These are phyloP conservation scores for Lepidurus arcticus DNA, from an alignment of 1,140 invertebrate genomes.

Conservation along the genomic window DNA sequence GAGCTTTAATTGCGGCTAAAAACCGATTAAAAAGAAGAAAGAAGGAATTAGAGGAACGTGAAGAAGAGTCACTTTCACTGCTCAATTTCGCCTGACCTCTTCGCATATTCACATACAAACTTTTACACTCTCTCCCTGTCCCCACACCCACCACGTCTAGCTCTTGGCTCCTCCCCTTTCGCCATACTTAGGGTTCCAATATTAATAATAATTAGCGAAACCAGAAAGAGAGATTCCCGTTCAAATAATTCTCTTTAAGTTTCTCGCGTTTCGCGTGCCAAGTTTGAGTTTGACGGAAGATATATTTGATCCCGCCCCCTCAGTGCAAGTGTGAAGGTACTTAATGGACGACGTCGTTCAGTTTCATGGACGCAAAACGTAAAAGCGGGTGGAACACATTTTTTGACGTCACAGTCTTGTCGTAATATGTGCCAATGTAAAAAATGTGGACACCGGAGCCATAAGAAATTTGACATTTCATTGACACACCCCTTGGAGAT, in stretches of 20 bases:
- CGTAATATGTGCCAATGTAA: constrained; percentile 14
- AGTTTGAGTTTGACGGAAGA: constrained; percentile 8
- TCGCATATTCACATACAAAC: neutral
- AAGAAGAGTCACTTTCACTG: constrained; percentile 14
- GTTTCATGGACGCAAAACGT: neutral
- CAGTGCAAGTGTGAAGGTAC: constrained; percentile 3
- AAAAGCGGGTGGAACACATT: neutral
- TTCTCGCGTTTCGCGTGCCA: constrained; percentile 17
- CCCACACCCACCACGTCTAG: neutral
- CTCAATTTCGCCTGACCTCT: constrained; percentile 21
- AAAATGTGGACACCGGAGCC: neutral
- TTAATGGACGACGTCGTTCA: neutral
- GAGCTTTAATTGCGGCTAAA: neutral
- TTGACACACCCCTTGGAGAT: neutral
- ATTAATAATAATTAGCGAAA: neutral
- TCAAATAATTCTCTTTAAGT: neutral
- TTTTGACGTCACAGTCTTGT: neutral
- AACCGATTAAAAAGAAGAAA: neutral
- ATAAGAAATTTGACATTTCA: neutral
- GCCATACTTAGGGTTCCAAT: neutral
- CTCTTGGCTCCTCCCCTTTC: neutral
- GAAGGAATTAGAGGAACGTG: neutral
- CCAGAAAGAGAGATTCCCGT: neutral
- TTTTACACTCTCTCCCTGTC: neutral
- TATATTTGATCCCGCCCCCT: neutral